These are phyloP conservation scores for Meloidogyne floridensis DNA, from an alignment of 1,140 invertebrate species.

Conservation along the genomic window DNA sequence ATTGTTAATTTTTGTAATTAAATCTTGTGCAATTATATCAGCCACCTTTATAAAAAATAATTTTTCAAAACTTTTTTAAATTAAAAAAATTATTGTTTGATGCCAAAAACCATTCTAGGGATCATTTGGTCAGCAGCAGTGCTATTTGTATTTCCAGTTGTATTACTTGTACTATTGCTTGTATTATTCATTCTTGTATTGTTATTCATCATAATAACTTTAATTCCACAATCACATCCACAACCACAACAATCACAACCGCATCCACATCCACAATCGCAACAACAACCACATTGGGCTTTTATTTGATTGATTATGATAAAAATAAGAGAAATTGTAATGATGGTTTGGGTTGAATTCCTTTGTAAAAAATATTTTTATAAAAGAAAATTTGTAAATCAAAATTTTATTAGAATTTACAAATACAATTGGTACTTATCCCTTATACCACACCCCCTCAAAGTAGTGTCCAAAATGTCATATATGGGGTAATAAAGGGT, in stretches of 20 bases:
- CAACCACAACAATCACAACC: background rate
- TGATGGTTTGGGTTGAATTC: background rate
- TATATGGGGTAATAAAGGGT: too few species aligned
- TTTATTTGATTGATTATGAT: background rate
- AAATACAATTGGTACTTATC: too few species aligned
- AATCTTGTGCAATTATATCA: slow-evolving; percentile 10
- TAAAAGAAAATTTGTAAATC: too few species aligned
- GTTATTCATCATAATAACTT: background rate
- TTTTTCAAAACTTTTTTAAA: background rate
- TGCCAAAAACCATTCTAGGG: background rate
- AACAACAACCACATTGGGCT: slow-evolving; percentile 11
- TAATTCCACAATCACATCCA: slow-evolving; percentile 5
- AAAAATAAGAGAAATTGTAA: background rate
- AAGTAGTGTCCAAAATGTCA: too few species aligned
- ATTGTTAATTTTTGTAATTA: slow-evolving; percentile 11
- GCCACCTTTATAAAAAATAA: background rate
- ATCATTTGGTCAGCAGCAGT: background rate
- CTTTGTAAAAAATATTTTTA: background rate
- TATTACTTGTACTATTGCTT: background rate
- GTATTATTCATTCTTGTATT: background rate
- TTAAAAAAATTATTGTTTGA: background rate
- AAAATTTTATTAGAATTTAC: too few species aligned
- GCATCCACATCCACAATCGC: background rate
- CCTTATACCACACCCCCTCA: too few species aligned
- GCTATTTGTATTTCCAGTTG: slow-evolving; percentile 2